Base-by-base conservation (phyloP, 2,888 invertebrate genomes). In the Beris morrisii region DNA sequence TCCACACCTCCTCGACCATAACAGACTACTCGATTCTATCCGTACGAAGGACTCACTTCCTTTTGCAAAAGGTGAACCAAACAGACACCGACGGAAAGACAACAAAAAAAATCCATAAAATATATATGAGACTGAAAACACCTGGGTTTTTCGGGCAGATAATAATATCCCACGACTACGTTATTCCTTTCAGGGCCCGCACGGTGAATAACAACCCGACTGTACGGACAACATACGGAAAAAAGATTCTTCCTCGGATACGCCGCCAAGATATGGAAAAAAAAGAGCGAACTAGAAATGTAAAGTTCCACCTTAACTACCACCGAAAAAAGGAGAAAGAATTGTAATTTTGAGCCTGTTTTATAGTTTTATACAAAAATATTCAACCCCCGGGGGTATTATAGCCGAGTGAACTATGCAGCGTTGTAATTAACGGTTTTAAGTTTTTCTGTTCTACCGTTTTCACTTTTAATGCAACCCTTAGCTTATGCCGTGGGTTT, bases 61-160 rank as follows among this genome's bases (percentile, higher is more conserved):
- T 52, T 52, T 52, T 52, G 52, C 50, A 61, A 52, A 61, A 32
- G 61, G 43, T 43, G n/a, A 52, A 31, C 30, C 28, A 46, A 46
- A 59, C n/a, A 59, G 30, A 46, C 31, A 61, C 31, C 31, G 32
- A 12, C 52, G 9, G 32, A 53, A 12, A 50, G 28, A 22, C 22
- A 2, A 22, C 22, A 22, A 30, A 50, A 61, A 59, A 61, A 53
- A 31, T 61, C 61, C 38, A 50, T 61, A 61, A 65, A 68, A 68
- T 65, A 61, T 70, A 68, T 70, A 67, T 69, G 69, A 69, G 69
- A 70, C 64, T 65, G 59, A 46, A 67, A 69, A 58, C 70, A 70
- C 70, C 70, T 70, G 70, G 69, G 61, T 38, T 61, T 22, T 52
- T 11, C n/a, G n/a, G 11, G 38, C 38, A 61, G 38, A 38, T 46